phyloP scores from a whole-genome alignment of 2,113 vertebrate genomes.

The Onychostruthus taczanowskii region DNA sequence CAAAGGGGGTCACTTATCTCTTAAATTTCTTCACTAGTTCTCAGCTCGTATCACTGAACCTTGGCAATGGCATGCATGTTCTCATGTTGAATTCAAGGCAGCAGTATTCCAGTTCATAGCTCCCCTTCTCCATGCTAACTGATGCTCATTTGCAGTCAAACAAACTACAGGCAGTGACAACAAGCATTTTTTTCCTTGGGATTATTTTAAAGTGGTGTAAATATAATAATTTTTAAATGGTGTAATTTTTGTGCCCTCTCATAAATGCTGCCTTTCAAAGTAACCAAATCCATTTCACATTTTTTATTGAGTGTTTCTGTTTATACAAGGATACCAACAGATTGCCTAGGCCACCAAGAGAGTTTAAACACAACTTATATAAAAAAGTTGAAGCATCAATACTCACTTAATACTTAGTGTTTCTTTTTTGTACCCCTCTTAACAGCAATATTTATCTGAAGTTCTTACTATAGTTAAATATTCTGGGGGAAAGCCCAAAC shows the following conservation, averaged over 20 bases:
- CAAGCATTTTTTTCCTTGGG: background rate
- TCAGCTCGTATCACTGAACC: background rate
- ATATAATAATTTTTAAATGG: background rate
- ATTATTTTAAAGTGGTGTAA: background rate
- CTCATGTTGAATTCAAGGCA: background rate
- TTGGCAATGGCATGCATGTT: background rate
- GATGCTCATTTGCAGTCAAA: background rate
- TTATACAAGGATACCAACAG: background rate
- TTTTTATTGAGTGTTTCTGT: background rate
- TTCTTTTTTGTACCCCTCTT: background rate
- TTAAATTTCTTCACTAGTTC: background rate
- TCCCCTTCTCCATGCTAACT: background rate
- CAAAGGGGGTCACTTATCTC: background rate
- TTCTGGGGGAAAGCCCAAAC: background rate
- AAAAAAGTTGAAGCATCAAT: background rate
- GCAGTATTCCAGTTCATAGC: background rate
- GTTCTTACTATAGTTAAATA: background rate
- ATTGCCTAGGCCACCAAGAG: background rate
- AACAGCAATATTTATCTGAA: background rate
- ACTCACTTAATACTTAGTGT: background rate
- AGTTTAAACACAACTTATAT: background rate
- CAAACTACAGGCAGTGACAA: background rate
- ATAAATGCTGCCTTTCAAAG: background rate
- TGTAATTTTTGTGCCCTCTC: background rate
- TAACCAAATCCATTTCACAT: background rate